These are phyloP conservation scores for Leuciscus waleckii DNA, from an alignment of 2,797 vertebrate species.

Conservation along the genomic window DNA sequence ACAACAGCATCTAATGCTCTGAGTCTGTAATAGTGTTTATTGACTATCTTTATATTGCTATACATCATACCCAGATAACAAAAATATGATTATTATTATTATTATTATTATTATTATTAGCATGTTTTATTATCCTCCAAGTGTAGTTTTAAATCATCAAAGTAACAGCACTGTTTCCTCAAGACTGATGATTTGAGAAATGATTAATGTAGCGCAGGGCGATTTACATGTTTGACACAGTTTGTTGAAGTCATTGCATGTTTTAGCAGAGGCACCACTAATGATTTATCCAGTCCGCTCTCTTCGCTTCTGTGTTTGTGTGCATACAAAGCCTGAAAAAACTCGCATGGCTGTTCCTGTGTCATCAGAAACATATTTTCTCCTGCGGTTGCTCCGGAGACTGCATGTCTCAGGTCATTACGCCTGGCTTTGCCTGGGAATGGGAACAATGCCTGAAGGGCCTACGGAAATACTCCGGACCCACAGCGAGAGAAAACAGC, in stretches of 20 bases:
- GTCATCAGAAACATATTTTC: slow-evolving; percentile 11
- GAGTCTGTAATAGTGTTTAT: not conserved
- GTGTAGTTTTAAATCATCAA: not conserved
- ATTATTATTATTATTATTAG: not conserved
- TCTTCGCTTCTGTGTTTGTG: not conserved
- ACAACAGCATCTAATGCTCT: not conserved
- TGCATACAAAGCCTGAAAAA: not conserved
- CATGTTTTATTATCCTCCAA: not conserved
- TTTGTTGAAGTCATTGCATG: not conserved
- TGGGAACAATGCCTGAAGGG: slow-evolving; percentile 21
- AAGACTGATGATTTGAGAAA: not conserved
- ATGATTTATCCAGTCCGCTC: not conserved
- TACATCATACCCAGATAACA: not conserved
- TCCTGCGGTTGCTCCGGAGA: not conserved
- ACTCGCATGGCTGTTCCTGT: not conserved
- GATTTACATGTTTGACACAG: not conserved
- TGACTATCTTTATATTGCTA: not conserved
- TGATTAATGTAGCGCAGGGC: not conserved
- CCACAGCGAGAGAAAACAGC: not conserved
- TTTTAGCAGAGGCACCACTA: not conserved
- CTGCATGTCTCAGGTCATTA: slow-evolving; percentile 27
- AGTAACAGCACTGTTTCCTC: not conserved
- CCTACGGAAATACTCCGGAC: not conserved
- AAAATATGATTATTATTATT: not conserved
- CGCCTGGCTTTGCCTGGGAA: slow-evolving; percentile 24